Base-by-base conservation (phyloP, 1,140 invertebrate genomes). In the Agrilus planipennis region DNA sequence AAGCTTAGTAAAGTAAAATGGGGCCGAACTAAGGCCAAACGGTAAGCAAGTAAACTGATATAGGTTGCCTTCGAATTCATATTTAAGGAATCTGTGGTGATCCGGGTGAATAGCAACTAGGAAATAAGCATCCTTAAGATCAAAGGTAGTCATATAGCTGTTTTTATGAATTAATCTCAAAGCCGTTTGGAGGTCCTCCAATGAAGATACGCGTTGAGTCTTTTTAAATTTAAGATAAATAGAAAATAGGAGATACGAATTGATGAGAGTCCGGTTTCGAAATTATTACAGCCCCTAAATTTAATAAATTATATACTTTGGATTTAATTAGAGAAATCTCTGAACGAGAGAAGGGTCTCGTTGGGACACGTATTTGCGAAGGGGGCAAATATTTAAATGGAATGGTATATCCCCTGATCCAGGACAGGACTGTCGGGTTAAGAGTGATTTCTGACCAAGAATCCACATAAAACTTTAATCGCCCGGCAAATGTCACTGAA, bases 201-300 rank as follows among this genome's bases (percentile, higher is more conserved):
- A 23, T 34, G 10, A 14, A 58, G 30, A 47, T 44, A 54, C 23
- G 46, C 40, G 44, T 60, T 58, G 16, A 56, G 30, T 22, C 25
- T 42, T 50, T 56, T 57, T 30, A 57, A 47, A 45, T 58, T 57
- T 25, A 55, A 34, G 42, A 55, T 57, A 19, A 57, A 40, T 23
- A 27, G 23, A 27, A 12, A n/a, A n/a, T n/a, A n/a, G n/a, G n/a
- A n/a, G n/a, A n/a, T n/a, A 27, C 12, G 12, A 27, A 27, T 27
- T 27, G 23, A 27, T 12, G 7, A 7, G 23, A 27, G 12, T 12
- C 7, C 7, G 23, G 23, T 12, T 27, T 27, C 7, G 7, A 27
- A 27, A 27, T 12, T 9, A 9, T 9, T 7, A 27, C 12, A 27
- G 23, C 23, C 7, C 12, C 12, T 12, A 27, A 12, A 7, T 27